Percentiles rank a stretch among this genome's conserved stretches.
Evolutionary conservation across 2,113 vertebrate species (phyloP).

Genomic region (Cephalopterus ornatus): DNA sequence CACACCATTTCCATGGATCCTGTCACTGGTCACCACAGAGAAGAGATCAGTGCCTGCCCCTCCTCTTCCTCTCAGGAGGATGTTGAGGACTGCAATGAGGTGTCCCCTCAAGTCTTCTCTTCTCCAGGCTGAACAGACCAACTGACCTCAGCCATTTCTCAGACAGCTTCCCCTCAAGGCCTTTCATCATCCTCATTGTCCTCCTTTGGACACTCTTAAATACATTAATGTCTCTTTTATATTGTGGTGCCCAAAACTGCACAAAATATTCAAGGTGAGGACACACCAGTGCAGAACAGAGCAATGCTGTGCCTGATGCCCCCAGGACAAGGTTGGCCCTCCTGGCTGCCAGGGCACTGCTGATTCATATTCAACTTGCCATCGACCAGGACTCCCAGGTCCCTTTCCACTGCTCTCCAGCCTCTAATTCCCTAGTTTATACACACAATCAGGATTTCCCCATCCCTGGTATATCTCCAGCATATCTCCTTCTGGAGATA

Average conservation of each 20-base stretch:
- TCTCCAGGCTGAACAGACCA: not conserved
- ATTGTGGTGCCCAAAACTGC: not conserved
- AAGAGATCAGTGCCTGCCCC: not conserved
- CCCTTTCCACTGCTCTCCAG: not conserved
- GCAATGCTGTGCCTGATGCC: rapidly evolving
- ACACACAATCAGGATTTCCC: not conserved
- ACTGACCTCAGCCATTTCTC: not conserved
- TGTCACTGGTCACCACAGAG: not conserved
- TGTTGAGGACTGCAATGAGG: not conserved
- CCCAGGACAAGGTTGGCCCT: rapidly evolving
- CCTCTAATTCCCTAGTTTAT: not conserved
- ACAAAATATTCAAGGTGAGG: rapidly evolving
- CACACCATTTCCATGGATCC: rapidly evolving
- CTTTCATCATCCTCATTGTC: not conserved
- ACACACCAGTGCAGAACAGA: not conserved
- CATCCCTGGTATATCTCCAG: rapidly evolving
- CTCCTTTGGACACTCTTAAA: not conserved
- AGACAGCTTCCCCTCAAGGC: not conserved
- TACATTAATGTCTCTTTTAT: not conserved
- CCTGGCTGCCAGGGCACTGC: not conserved
- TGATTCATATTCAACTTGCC: rapidly evolving
- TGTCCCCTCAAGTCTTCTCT: not conserved
- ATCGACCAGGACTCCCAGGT: rapidly evolving
- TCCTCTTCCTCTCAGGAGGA: not conserved
- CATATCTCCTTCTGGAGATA: not conserved